Evolutionary conservation across 2,113 vertebrate genomes (phyloP), one percentile per base, ranked within the genome.

Genomic region (Ciconia maguari): DNA sequence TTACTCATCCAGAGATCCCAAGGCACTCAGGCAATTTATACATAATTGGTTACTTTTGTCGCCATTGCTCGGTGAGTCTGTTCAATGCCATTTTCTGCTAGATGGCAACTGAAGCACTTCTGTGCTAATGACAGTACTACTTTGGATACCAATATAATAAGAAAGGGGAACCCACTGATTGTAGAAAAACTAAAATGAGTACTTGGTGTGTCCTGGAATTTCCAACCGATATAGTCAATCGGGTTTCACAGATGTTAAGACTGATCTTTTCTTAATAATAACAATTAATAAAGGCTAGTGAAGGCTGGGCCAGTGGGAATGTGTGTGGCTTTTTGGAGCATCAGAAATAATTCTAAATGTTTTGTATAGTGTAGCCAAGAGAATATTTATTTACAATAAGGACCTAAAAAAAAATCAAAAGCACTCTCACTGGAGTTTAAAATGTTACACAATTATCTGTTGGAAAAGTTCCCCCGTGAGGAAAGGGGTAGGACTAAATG

Each of bases 171-270:
- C 20, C 21, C 12, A 49, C 21, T 80, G 51, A 9, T 9, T 46
- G 25, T 30, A 65, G 36, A 3, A 86, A 65, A 74, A 16, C 6
- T 42, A 4, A n/a, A 62, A 15, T 27, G 65, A 70, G 13, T 44
- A 15, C 4, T 44, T 61, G 18, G 9, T 61, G 34, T 36, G 11
- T 84, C 46, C 41, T 81, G 21, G 25, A 58, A 11, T 66, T 75
- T 80, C 26, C 38, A 68, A 15, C 5, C 1, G 2, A 21, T 64
- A n/a, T 4, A 60, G 22, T 54, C 7, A 19, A 4, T 90, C 0
- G 0, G 10, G 10, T 69, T 90, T 79, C 34, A 34, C 34, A 30
- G 27, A 30, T 57, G 46, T 70, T 65, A 80, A 81, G 51, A 41
- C 25, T 34, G 21, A 71, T 66, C 7, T 52, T 68, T 71, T 24